Conservation (phyloP, 1,140 invertebrate genomes). For the Euura lappo region DNA sequence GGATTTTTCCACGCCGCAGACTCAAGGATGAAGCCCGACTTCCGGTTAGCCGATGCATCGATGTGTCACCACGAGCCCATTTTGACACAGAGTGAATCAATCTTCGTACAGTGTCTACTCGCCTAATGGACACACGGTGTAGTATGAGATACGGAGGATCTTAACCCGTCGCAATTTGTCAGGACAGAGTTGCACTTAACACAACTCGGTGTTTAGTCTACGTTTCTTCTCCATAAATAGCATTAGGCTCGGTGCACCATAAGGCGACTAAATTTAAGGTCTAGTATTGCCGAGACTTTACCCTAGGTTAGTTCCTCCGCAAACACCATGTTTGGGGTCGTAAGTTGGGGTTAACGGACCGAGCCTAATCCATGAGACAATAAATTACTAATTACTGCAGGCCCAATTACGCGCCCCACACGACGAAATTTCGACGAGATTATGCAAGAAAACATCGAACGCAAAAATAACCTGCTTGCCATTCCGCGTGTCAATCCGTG, state of each 20-base stretch:
- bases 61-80: too few species aligned
- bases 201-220: not conserved
- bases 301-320: not conserved
- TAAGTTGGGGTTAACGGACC: not conserved
- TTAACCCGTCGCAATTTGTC: not conserved
- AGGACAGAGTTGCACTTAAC: conserved; percentile 1
- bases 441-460: too few species aligned
- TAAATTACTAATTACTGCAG: not conserved
- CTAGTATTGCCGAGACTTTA: not conserved
- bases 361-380: not conserved
- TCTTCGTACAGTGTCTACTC: not conserved
- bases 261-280: not conserved
- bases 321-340: not conserved
- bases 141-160: not conserved
- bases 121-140: conserved; percentile 3
- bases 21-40: too few species aligned
- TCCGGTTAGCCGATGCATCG: too few species aligned
- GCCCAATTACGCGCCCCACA: not conserved
- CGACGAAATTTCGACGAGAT: not conserved
- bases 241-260: not conserved
- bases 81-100: not conserved
- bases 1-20: too few species aligned
- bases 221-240: not conserved
- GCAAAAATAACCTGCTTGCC: too few species aligned
- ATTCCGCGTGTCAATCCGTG: too few species aligned